Conservation (phyloP, 2,888 invertebrate genomes). For the Cancer borealis region DNA sequence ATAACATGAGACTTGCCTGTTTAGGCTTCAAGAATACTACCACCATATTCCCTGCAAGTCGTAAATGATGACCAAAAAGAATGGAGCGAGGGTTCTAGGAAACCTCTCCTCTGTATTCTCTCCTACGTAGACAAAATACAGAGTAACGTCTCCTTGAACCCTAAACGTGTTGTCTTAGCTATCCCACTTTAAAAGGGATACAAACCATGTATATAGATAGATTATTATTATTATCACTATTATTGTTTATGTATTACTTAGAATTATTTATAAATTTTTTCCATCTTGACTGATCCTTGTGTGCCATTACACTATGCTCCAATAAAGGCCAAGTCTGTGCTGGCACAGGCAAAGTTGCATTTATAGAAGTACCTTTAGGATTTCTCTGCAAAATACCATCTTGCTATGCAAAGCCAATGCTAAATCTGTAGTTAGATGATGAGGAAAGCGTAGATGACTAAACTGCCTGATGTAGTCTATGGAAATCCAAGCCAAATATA, state of each 20-base stretch:
- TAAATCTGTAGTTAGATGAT: background rate
- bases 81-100: too few species aligned
- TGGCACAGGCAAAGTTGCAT: background rate
- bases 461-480: background rate
- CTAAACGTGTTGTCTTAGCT: too few species aligned
- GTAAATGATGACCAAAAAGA: too few species aligned
- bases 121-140: too few species aligned
- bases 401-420: background rate
- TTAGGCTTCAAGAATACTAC: background rate
- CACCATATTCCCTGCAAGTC: too few species aligned
- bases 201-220: too few species aligned
- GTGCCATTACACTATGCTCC: background rate
- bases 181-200: too few species aligned
- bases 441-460: background rate
- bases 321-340: background rate
- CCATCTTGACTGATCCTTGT: background rate
- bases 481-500: background rate
- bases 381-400: background rate
- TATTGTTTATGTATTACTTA: background rate
- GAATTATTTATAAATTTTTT: background rate
- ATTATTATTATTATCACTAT: background rate
- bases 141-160: too few species aligned
- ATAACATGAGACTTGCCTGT: background rate
- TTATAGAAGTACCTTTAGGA: background rate
- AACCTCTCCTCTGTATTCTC: too few species aligned